Conservation (phyloP, 1,140 invertebrate species). For the silkworm (Bombyx mori) region ASM3026992v2 NC_085111.1:11189001-11189500, state of each 20-base stretch:
- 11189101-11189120: constrained; percentile 63
- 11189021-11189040: constrained; percentile 34
- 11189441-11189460: too few species aligned
- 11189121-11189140: constrained; percentile 60
- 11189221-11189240: neutral
- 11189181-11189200: constrained; percentile 11
- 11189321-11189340: too few species aligned
- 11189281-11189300: neutral
- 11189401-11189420: too few species aligned
- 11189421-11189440: too few species aligned
- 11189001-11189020: constrained; percentile 38
- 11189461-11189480: too few species aligned
- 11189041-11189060: constrained; percentile 43
- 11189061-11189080: constrained; percentile 38
- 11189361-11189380: too few species aligned
- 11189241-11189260: neutral
- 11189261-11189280: too few species aligned
- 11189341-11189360: too few species aligned
- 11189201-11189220: constrained; percentile 2
- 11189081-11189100: constrained; percentile 65
- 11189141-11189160: constrained; percentile 69
- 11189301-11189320: neutral
- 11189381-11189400: too few species aligned
- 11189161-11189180: constrained; percentile 40
- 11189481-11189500: too few species aligned